Evolutionary conservation across 2,888 invertebrate species (phyloP).

Genomic region (Acleris cristana): DNA sequence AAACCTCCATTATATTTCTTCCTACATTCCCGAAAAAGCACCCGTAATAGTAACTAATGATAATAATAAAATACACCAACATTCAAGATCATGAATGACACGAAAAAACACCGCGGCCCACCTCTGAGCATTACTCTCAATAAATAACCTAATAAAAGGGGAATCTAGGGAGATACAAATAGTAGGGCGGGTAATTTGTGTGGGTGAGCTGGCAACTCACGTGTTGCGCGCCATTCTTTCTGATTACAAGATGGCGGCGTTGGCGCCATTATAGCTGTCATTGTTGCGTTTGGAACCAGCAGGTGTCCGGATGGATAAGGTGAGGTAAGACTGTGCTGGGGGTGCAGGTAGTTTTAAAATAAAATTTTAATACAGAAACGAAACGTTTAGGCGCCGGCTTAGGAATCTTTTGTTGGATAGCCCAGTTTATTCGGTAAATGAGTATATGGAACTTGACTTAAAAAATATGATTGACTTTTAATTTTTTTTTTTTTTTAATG

Average conservation of each 20-base stretch:
- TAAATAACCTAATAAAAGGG: conserved; percentile 34
- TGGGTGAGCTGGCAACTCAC: conserved; percentile 48
- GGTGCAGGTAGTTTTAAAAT: too few species aligned
- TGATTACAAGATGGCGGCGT: conserved; percentile 37
- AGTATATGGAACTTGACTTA: too few species aligned
- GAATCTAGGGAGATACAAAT: conserved; percentile 42
- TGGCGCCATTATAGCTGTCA: conserved; percentile 21
- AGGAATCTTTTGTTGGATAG: too few species aligned
- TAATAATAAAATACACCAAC: conserved; percentile 40
- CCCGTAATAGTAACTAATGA: conserved; percentile 34
- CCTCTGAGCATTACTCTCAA: conserved; percentile 51
- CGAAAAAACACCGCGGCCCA: conserved; percentile 42
- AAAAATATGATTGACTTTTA: too few species aligned
- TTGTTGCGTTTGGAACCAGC: conserved; percentile 10
- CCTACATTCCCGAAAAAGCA: conserved; percentile 8
- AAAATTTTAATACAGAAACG: too few species aligned
- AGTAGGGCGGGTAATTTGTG: conserved; percentile 47
- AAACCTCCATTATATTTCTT: conserved; percentile 5
- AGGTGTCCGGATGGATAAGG: background rate
- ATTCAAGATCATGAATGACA: conserved; percentile 45
- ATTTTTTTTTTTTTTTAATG: too few species aligned
- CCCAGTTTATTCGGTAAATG: too few species aligned
- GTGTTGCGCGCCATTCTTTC: conserved; percentile 45
- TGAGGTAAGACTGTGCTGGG: background rate
- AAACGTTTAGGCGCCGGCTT: too few species aligned